A percentile compares a stretch with the other conserved stretches of the same genome.
Evolutionary conservation across 1,140 invertebrate genomes (phyloP).

Genomic region (Tenebrio molitor): DNA sequence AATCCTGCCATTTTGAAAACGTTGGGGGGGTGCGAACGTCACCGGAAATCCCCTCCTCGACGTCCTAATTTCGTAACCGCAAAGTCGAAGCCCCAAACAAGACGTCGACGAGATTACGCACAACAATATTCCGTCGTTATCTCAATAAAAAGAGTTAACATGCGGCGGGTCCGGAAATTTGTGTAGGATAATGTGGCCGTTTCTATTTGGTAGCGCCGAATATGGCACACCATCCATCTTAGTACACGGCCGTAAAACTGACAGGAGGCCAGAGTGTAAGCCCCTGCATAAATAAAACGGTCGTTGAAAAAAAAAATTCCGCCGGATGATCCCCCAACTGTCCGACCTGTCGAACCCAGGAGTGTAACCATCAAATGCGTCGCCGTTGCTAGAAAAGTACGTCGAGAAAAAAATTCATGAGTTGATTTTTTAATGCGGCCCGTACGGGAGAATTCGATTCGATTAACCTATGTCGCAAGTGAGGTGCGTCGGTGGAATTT

Average conservation of each 20-base stretch:
- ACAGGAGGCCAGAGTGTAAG: slow-evolving; percentile 18
- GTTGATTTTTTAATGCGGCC: slow-evolving; percentile 23
- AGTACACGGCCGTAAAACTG: slow-evolving; percentile 9
- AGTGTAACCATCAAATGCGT: neutral
- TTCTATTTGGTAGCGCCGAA: slow-evolving; percentile 5
- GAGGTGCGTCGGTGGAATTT: slow-evolving; percentile 7
- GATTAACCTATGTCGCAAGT: neutral
- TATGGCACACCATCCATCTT: slow-evolving; percentile 28
- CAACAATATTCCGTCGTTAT: neutral
- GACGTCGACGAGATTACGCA: neutral
- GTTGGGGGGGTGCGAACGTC: no score
- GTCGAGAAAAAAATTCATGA: neutral
- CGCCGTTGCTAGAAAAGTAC: no score
- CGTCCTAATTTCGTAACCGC: no score
- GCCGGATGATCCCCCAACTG: neutral
- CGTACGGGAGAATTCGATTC: neutral
- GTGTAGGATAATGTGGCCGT: neutral
- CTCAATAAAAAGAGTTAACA: slow-evolving; percentile 7
- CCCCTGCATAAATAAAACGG: slow-evolving; percentile 11
- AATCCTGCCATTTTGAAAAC: no score
- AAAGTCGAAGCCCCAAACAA: no score
- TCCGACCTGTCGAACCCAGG: neutral
- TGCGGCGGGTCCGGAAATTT: neutral
- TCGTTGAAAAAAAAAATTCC: slow-evolving; percentile 1
- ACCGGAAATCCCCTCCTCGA: no score